A percentile compares a stretch with the other conserved stretches of the same genome.
Conservation (phyloP, 2,113 vertebrate species). For the Laticauda colubrina region DNA sequence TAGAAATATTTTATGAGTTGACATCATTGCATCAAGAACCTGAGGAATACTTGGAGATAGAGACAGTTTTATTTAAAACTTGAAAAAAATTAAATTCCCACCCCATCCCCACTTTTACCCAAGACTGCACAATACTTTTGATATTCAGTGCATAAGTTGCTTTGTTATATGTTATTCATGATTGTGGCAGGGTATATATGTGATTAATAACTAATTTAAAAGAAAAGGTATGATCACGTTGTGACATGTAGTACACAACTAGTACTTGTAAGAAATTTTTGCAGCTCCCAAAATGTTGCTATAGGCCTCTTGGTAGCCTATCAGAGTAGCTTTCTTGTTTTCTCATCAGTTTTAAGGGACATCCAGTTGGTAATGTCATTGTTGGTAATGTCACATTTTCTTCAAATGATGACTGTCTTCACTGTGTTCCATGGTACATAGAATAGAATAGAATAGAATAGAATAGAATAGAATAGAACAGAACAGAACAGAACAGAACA, state of each 20-base stretch:
- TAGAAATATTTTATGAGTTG: too few relatives aligned
- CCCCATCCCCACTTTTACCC: not conserved
- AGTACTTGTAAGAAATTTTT: not conserved
- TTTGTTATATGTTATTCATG: not conserved
- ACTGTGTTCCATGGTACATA: too few relatives aligned
- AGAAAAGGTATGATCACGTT: not conserved
- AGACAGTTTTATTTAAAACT: not conserved
- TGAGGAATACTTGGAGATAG: not conserved
- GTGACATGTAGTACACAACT: not conserved
- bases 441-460: too few relatives aligned
- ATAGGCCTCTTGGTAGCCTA: not conserved
- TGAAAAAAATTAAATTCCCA: not conserved
- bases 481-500: too few relatives aligned
- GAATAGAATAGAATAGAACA: too few relatives aligned
- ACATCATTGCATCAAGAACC: not conserved
- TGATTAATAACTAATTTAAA: not conserved
- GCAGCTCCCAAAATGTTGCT: not conserved
- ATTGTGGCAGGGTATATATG: not conserved
- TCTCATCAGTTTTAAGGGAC: not conserved
- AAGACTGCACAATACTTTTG: not conserved
- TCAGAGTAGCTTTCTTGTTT: not conserved
- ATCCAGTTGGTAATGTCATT: not conserved
- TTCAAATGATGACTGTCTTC: too few relatives aligned
- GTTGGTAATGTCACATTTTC: not conserved
- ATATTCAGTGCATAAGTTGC: not conserved